Base-by-base conservation (phyloP, 2,113 vertebrate species). In the Rhegmatorhina hoffmannsi region DNA sequence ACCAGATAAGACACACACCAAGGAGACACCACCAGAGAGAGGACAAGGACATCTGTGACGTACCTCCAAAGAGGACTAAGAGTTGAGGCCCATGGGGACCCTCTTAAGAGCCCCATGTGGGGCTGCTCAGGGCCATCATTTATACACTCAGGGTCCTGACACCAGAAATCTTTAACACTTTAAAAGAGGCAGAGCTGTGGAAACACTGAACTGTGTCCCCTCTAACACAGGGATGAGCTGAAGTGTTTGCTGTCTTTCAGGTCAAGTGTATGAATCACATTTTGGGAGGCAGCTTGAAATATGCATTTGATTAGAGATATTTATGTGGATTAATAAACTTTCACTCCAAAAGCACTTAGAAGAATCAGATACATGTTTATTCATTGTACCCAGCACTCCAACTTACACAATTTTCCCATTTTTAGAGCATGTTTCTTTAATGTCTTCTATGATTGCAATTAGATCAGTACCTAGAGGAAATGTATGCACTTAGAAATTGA, bases 401-500 rank as follows among this genome's bases (percentile, higher is more conserved):
- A 69, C 78, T 92, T 84, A 89, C 3, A 95, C 44, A 76, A 82
- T 95, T 89, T 95, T 89, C 94, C 89, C 84, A 89, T 94, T 97
- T 95, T 97, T 92, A 87, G 84, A 81, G 86, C 40, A 86, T 90
- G 94, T 94, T 93, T 91, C 94, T 95, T 92, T 95, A 96, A 96
- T 95, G 90, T 92, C 84, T 97, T 67, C 95, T 90, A 67, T 97
- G 96, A 97, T 96, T 97, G 97, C 96, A 97, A 97, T 97, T 97
- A 97, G 84, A 96, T 84, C 91, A 82, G 91, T 93, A 96, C 73
- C 92, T 96, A 96, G 95, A 97, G 96, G 96, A 97, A 97, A 96
- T 95, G 89, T 82, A 79, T 93, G 92, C 96, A 95, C 90, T 95
- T 94, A 91, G 74, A 95, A 96, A 96, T 92, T 94, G 90, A 97